Evolutionary conservation across 2,113 vertebrate genomes (phyloP).

Genomic region (Melierax canorus): DNA sequence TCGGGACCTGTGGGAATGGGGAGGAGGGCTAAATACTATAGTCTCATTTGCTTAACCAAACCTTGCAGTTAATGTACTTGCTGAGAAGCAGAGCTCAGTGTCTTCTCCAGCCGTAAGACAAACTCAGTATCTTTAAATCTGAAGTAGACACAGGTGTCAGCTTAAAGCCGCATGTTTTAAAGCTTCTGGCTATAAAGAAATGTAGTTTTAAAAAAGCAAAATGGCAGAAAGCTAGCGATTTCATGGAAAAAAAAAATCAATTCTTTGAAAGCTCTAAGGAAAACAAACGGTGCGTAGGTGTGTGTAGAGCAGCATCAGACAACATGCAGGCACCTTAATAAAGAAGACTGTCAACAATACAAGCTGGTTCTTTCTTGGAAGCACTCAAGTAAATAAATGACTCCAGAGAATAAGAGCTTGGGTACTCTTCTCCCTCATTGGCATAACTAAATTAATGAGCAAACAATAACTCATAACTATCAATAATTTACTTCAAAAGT

Average conservation of each 20-base stretch:
- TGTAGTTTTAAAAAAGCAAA: neutral
- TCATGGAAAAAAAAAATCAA: neutral
- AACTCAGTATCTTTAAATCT: neutral
- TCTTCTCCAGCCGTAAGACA: neutral
- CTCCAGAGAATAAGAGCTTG: neutral
- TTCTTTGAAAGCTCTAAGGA: neutral
- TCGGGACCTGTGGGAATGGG: neutral
- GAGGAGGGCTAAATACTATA: neutral
- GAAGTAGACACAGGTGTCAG: neutral
- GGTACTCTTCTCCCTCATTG: neutral
- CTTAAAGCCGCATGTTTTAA: neutral
- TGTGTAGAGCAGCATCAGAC: neutral
- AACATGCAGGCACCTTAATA: neutral
- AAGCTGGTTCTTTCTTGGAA: conserved; percentile 7
- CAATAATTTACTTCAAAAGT: neutral
- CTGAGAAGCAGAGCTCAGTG: neutral
- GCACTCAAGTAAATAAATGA: conserved; percentile 8
- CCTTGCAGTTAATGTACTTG: neutral
- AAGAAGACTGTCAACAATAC: neutral
- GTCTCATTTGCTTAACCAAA: neutral
- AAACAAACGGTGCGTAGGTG: neutral
- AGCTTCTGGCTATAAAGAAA: neutral
- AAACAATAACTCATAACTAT: conserved; percentile 1
- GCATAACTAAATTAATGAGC: neutral
- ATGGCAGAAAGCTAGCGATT: neutral